A percentile compares a stretch with the other conserved stretches of the same genome.
These are phyloP conservation scores for Apostichopus japonicus DNA, from an alignment of 35 echinoderm and acorn worm species.

Conservation along the genomic window DNA sequence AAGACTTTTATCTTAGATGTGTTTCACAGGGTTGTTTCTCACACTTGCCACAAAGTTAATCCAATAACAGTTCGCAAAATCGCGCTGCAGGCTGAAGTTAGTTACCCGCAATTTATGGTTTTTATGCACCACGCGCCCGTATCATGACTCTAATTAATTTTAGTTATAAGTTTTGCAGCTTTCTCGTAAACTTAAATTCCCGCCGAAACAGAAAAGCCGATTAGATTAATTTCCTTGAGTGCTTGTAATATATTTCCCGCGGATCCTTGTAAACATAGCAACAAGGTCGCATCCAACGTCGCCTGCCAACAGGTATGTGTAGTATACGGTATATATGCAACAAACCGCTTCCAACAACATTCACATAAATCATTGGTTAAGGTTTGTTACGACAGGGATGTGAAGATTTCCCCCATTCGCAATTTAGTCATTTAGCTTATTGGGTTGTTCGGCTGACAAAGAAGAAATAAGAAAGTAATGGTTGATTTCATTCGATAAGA, in stretches of 20 bases:
- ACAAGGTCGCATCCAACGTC: slow-evolving; percentile 44
- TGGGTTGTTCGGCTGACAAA: background rate
- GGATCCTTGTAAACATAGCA: slow-evolving; percentile 56
- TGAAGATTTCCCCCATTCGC: background rate
- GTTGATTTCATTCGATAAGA: slow-evolving; percentile 17
- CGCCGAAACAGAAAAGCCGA: slow-evolving; percentile 58
- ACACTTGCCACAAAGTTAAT: slow-evolving; percentile 54
- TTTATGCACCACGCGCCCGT: slow-evolving; percentile 42
- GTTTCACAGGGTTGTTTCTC: slow-evolving; percentile 47
- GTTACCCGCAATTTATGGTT: slow-evolving; percentile 55
- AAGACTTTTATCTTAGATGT: slow-evolving; percentile 44
- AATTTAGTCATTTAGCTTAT: slow-evolving; percentile 3
- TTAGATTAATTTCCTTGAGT: slow-evolving; percentile 62
- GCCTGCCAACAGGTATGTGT: slow-evolving; percentile 47
- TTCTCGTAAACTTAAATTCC: slow-evolving; percentile 52
- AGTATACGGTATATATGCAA: background rate
- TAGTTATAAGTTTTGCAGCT: slow-evolving; percentile 56
- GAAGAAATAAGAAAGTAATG: slow-evolving; percentile 6
- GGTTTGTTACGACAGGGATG: slow-evolving; percentile 11
- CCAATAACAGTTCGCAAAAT: slow-evolving; percentile 53
- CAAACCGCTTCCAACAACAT: slow-evolving; percentile 17
- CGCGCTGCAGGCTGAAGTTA: slow-evolving; percentile 53
- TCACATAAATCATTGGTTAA: background rate
- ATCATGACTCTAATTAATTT: slow-evolving; percentile 58
- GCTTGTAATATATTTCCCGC: slow-evolving; percentile 54